Percentiles rank a stretch among this genome's conserved stretches.
These are phyloP conservation scores for Strongylocentrotus purpuratus DNA, from an alignment of 35 echinoderm and acorn worm genomes.

Conservation along the genomic window DNA sequence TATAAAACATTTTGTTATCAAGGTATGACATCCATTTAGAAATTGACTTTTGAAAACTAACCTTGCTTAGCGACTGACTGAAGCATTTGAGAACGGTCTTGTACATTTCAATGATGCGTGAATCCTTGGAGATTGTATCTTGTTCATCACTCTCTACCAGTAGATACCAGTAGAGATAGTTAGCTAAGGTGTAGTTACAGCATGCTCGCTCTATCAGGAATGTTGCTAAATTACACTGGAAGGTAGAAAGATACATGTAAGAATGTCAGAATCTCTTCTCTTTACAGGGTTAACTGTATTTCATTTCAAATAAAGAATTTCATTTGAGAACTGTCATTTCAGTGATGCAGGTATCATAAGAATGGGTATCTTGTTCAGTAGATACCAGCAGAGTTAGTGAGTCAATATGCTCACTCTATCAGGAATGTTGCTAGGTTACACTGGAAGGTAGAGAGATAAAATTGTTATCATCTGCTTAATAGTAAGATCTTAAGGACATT, in stretches of 20 bases:
- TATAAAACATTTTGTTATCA: too few relatives aligned
- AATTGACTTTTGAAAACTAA: background rate
- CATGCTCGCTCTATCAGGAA: slow-evolving; percentile 89
- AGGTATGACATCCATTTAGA: background rate
- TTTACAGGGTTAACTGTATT: background rate
- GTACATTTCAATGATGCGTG: slow-evolving; percentile 87
- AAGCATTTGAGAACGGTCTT: slow-evolving; percentile 91
- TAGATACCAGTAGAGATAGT: slow-evolving; percentile 96
- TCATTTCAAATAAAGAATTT: background rate
- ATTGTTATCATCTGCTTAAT: background rate
- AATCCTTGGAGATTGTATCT: slow-evolving; percentile 85
- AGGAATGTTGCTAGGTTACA: background rate
- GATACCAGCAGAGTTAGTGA: too few relatives aligned
- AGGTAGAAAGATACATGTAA: background rate
- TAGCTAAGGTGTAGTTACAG: slow-evolving; percentile 94
- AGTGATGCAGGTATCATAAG: background rate
- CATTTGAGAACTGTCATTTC: background rate
- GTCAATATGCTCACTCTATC: slow-evolving; percentile 80
- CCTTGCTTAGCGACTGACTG: slow-evolving; percentile 79
- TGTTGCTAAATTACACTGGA: slow-evolving; percentile 80
- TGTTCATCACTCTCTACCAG: slow-evolving; percentile 94
- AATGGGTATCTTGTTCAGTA: too few relatives aligned
- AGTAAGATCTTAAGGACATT: background rate
- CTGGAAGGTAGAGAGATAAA: too few relatives aligned
- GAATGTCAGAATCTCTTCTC: background rate